A percentile compares a stretch with the other conserved stretches of the same genome.
Evolutionary conservation across 2,113 vertebrate genomes (phyloP).

Genomic region (Aplodontia rufa): DNA sequence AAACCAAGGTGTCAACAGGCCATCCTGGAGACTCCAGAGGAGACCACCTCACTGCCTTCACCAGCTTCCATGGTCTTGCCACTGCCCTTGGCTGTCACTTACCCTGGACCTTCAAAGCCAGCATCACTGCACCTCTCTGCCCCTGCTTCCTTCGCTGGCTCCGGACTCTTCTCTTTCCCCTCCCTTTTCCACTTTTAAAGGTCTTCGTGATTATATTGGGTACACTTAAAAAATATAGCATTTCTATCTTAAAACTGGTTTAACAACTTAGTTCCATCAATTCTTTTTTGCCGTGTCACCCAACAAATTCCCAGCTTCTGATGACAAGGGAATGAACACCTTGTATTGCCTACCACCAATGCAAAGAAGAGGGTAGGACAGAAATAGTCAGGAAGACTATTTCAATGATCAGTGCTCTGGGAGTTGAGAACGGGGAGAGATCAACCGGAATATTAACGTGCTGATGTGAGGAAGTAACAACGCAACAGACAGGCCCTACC

Average conservation of each 20-base stretch:
- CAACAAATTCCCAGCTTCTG: not conserved
- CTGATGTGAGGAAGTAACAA: not conserved
- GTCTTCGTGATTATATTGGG: not conserved
- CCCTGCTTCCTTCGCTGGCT: not conserved
- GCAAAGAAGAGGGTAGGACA: not conserved
- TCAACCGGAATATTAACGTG: not conserved
- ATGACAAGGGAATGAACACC: not conserved
- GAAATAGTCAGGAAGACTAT: not conserved
- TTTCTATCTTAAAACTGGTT: not conserved
- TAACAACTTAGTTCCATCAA: not conserved
- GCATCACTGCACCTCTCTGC: fast-evolving
- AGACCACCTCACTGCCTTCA: not conserved
- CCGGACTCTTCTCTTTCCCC: not conserved
- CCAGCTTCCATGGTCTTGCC: not conserved
- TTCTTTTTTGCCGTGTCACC: not conserved
- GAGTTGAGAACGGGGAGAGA: not conserved
- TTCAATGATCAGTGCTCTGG: not conserved
- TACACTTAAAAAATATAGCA: not conserved
- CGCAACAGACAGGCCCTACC: not conserved
- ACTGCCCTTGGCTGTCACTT: fast-evolving
- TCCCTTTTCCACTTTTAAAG: not conserved
- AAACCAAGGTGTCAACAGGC: not conserved
- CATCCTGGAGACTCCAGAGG: not conserved
- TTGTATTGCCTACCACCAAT: not conserved
- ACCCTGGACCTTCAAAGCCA: not conserved